Conservation (phyloP, 2,888 invertebrate species). For the Acleris emargana region DNA sequence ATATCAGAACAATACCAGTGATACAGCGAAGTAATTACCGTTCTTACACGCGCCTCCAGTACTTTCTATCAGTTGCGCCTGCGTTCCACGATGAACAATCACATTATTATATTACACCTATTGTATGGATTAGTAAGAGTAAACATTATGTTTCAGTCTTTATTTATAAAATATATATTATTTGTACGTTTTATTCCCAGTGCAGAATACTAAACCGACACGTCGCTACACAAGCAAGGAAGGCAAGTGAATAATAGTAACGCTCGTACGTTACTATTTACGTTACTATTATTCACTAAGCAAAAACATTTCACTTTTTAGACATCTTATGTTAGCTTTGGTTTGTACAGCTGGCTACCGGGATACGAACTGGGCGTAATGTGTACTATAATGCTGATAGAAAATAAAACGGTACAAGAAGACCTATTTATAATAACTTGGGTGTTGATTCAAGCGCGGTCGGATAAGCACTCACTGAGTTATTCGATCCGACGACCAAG, state of each 20-base stretch:
- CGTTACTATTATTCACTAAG: neutral
- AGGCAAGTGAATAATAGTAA: too few relatives aligned
- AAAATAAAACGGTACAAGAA: neutral
- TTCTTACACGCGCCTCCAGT: slow-evolving; percentile 64
- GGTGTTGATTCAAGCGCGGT: slow-evolving; percentile 57
- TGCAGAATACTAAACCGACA: neutral
- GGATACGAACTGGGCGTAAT: neutral
- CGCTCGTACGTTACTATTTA: too few relatives aligned
- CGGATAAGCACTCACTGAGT: slow-evolving; percentile 65
- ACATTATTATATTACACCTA: slow-evolving; percentile 66
- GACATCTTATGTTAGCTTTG: neutral
- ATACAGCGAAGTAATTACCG: slow-evolving; percentile 55
- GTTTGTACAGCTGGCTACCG: neutral
- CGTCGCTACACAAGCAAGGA: neutral
- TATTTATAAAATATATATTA: slow-evolving; percentile 10
- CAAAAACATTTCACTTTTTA: neutral
- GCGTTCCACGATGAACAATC: slow-evolving; percentile 69
- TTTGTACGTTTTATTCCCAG: neutral
- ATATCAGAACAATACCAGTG: slow-evolving; percentile 57
- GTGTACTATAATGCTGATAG: neutral
- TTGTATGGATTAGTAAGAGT: slow-evolving; percentile 68
- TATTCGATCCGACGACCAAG: slow-evolving; percentile 60
- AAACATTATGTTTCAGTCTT: slow-evolving; percentile 50
- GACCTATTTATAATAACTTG: slow-evolving; percentile 46
- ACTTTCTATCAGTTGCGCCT: slow-evolving; percentile 69